Percentiles rank a stretch among this genome's conserved stretches.
Conservation (phyloP, 53 echinoderm and acorn worm species). For the Glandiceps talaboti region DNA sequence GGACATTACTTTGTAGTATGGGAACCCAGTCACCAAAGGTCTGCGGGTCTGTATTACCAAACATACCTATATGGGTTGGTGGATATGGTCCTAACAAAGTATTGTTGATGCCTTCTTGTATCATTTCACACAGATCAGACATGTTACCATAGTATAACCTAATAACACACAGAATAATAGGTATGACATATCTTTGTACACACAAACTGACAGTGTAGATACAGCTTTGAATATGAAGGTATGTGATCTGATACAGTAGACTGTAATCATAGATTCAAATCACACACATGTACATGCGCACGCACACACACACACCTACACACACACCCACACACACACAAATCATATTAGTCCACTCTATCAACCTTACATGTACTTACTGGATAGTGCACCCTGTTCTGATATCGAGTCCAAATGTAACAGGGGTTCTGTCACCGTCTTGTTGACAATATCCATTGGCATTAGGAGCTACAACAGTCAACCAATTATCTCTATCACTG, state of each 20-base stretch:
- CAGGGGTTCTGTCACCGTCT: slow-evolving; percentile 58
- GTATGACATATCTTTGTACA: no score
- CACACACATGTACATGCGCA: no score
- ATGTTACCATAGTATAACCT: slow-evolving; percentile 58
- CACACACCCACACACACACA: no score
- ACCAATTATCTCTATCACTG: slow-evolving; percentile 58
- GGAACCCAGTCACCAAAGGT: slow-evolving; percentile 89
- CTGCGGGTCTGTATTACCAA: slow-evolving; percentile 70
- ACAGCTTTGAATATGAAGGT: no score
- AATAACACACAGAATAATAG: no score
- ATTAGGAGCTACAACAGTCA: slow-evolving; percentile 59
- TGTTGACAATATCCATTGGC: slow-evolving; percentile 53
- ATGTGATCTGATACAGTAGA: no score
- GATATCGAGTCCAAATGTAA: slow-evolving; percentile 81
- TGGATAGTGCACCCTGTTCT: slow-evolving; percentile 67
- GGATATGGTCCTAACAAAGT: slow-evolving; percentile 58
- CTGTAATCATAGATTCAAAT: no score
- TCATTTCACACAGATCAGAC: slow-evolving; percentile 43
- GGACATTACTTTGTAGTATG: slow-evolving; percentile 39
- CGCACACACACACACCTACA: no score
- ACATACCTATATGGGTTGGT: slow-evolving; percentile 64
- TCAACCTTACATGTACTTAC: no score
- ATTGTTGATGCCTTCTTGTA: slow-evolving; percentile 45
- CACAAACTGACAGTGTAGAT: no score
- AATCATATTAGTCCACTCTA: no score